Conservation (phyloP, 2,797 vertebrate genomes). For the Zalophus californianus region DNA sequence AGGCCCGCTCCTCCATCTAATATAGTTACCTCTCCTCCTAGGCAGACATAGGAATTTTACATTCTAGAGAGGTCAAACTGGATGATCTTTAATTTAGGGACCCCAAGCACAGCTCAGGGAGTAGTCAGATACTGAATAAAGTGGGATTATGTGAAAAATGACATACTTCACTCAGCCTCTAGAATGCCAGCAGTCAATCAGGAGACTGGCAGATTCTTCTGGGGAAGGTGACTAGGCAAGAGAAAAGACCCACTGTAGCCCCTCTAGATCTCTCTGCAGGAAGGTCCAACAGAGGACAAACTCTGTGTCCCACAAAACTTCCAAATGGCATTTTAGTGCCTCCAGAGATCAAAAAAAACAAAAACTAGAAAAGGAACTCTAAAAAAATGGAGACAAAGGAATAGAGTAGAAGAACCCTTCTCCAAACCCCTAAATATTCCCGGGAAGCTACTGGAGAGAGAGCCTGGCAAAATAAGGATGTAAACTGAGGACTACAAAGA, state of each 20-base stretch:
- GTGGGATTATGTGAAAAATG: background rate
- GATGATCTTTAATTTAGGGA: background rate
- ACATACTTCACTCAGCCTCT: background rate
- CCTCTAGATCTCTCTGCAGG: background rate
- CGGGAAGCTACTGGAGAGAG: background rate
- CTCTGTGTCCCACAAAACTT: background rate
- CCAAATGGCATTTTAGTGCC: background rate
- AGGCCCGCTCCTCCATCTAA: background rate
- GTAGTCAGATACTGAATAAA: background rate
- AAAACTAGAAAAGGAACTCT: background rate
- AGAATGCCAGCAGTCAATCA: background rate
- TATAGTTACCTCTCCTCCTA: background rate
- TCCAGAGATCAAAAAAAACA: background rate
- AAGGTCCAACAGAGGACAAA: background rate
- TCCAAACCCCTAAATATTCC: background rate
- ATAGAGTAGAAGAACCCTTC: background rate
- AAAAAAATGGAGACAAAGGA: background rate
- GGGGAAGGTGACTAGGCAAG: background rate
- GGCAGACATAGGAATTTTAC: background rate
- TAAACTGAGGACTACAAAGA: background rate
- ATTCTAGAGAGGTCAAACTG: background rate
- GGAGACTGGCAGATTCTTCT: background rate
- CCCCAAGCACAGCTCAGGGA: background rate
- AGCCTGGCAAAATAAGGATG: background rate
- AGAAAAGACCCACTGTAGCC: background rate